These are phyloP conservation scores for Nannoperca obscura DNA, from an alignment of 2,797 vertebrate genomes.

Conservation along the genomic window DNA sequence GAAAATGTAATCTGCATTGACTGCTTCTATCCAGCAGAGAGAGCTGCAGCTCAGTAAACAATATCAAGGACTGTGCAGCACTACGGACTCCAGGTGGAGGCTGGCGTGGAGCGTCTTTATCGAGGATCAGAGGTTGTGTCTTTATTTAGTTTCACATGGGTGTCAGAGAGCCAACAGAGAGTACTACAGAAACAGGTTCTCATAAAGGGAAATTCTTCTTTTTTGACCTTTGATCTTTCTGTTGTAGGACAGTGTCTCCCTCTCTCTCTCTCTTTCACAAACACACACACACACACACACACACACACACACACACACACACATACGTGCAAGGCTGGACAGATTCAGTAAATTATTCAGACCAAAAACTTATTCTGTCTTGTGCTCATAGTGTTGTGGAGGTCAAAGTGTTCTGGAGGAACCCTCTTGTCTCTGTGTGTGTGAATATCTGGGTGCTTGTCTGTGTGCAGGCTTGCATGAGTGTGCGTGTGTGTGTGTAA, in stretches of 20 bases:
- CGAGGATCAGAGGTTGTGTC: slow-evolving; percentile 1
- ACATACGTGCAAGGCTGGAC: not conserved
- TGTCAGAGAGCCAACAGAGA: not conserved
- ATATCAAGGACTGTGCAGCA: not conserved
- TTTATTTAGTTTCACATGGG: slow-evolving; percentile 14
- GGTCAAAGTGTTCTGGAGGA: slow-evolving; percentile 11
- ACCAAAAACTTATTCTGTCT: not conserved
- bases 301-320: not conserved
- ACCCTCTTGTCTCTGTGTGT: slow-evolving; percentile 4
- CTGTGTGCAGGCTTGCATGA: not conserved
- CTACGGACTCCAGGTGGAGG: rapidly evolving
- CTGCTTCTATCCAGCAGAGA: slow-evolving; percentile 63
- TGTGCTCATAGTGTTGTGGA: slow-evolving; percentile 10
- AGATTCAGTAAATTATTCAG: not conserved
- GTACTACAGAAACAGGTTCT: not conserved
- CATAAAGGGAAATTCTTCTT: rapidly evolving
- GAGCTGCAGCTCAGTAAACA: slow-evolving; percentile 51
- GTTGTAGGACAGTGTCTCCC: not conserved
- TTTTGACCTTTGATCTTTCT: slow-evolving; percentile 17
- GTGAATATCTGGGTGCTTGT: slow-evolving; percentile 15
- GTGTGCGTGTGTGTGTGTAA: slow-evolving; percentile 16
- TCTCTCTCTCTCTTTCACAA: no score
- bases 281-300: no score
- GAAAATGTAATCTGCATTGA: slow-evolving; percentile 22
- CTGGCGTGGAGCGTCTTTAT: not conserved